Evolutionary conservation across 92 coral and sea anemone genomes (phyloP).

Genomic region (Umimayanthus chanpuru): DNA sequence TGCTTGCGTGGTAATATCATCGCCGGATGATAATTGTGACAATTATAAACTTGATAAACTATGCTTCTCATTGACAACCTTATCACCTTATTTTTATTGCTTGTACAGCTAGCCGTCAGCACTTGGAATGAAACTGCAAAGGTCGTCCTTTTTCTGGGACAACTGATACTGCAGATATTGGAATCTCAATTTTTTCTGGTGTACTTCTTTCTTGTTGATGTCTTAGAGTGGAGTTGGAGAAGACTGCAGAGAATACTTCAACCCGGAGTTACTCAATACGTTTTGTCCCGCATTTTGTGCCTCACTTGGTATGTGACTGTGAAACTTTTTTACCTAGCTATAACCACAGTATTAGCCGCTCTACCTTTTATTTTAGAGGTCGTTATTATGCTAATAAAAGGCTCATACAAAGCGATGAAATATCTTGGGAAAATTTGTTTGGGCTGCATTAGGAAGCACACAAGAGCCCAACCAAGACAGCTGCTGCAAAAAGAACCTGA

Average conservation of each 20-base stretch:
- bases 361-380: slow-evolving; percentile 13
- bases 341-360: neutral
- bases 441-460: neutral
- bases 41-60: slow-evolving; percentile 15
- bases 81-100: neutral
- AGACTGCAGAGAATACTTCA: slow-evolving; percentile 11
- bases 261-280: slow-evolving; percentile 22
- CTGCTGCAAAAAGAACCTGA: slow-evolving; percentile 37
- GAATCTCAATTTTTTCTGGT: slow-evolving; percentile 2
- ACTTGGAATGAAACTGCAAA: slow-evolving; percentile 24
- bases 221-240: slow-evolving; percentile 25
- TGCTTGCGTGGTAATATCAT: neutral
- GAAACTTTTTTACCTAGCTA: neutral
- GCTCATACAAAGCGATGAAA: slow-evolving; percentile 13
- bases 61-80: neutral
- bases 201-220: slow-evolving; percentile 1
- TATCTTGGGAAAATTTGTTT: neutral
- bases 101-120: slow-evolving; percentile 39
- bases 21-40: neutral
- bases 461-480: neutral
- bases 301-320: neutral
- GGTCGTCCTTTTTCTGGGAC: neutral
- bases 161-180: neutral
- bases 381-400: slow-evolving; percentile 11
- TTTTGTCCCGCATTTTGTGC: neutral